Conservation (phyloP, 2,888 invertebrate genomes). For the Theristus sp. region DNA sequence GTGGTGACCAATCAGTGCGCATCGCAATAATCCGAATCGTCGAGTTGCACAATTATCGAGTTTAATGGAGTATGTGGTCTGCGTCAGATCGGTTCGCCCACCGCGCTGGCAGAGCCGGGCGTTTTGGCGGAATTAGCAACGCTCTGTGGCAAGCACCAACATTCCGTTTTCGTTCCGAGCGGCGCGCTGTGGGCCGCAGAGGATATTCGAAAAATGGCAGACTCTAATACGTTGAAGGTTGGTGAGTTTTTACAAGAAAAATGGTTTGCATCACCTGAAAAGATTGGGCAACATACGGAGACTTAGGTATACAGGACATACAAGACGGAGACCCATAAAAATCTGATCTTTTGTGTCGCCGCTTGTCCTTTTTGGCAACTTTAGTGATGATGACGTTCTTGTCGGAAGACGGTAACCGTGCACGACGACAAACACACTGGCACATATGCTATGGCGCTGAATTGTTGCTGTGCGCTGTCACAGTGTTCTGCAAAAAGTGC, state of each 20-base stretch:
- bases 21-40: background rate
- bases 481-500: too few relatives aligned
- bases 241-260: too few relatives aligned
- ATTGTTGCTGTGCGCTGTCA: too few relatives aligned
- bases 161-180: constrained; percentile 36
- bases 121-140: constrained; percentile 25
- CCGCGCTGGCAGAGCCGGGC: constrained; percentile 35
- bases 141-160: constrained; percentile 19
- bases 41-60: background rate
- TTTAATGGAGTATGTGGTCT: background rate
- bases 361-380: background rate
- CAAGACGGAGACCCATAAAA: background rate
- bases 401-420: too few relatives aligned
- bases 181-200: constrained; percentile 42
- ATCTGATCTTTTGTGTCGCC: background rate
- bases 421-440: too few relatives aligned
- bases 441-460: too few relatives aligned
- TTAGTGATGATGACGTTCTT: too few relatives aligned
- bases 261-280: too few relatives aligned
- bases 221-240: constrained; percentile 35
- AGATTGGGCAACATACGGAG: too few relatives aligned
- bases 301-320: too few relatives aligned
- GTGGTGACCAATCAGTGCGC: too few relatives aligned
- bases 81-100: constrained; percentile 38
- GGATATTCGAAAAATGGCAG: constrained; percentile 40